phyloP scores from a whole-genome alignment of 2,113 vertebrate genomes.

The Turnix velox region DNA sequence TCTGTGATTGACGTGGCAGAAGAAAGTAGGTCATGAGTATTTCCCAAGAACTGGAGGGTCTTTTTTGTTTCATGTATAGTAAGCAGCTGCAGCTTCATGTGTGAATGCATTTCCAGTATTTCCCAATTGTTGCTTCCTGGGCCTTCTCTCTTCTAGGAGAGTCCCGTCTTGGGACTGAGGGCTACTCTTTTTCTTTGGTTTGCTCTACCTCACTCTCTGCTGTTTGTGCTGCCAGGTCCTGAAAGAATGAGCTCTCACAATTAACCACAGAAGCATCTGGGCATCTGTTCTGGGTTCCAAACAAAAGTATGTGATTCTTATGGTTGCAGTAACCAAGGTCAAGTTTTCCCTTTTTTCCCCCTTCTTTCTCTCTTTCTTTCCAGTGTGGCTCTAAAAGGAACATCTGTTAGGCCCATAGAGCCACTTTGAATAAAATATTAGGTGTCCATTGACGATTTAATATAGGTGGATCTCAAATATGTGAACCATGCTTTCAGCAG shows the following conservation, averaged over 20 bases:
- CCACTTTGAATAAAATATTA: slow-evolving; percentile 24
- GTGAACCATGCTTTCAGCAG: slow-evolving; percentile 13
- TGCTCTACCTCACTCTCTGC: background rate
- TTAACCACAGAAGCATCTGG: background rate
- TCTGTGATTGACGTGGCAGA: background rate
- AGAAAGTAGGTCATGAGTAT: background rate
- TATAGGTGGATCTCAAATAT: background rate
- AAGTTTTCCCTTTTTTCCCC: background rate
- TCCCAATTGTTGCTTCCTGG: background rate
- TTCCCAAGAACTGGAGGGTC: background rate
- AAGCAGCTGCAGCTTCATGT: background rate
- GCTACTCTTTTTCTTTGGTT: background rate
- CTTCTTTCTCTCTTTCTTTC: background rate
- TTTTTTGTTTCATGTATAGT: background rate
- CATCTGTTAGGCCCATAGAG: slow-evolving; percentile 36
- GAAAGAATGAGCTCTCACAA: background rate
- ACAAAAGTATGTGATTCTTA: background rate
- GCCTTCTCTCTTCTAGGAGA: background rate
- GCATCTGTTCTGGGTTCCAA: background rate
- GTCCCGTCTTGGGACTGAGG: background rate
- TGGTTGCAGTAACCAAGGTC: background rate
- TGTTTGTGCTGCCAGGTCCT: background rate
- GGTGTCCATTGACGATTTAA: background rate
- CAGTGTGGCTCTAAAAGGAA: background rate
- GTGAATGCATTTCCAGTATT: background rate